These are phyloP conservation scores for Aratinga solstitialis DNA, from an alignment of 2,797 vertebrate genomes.

Conservation along the genomic window DNA sequence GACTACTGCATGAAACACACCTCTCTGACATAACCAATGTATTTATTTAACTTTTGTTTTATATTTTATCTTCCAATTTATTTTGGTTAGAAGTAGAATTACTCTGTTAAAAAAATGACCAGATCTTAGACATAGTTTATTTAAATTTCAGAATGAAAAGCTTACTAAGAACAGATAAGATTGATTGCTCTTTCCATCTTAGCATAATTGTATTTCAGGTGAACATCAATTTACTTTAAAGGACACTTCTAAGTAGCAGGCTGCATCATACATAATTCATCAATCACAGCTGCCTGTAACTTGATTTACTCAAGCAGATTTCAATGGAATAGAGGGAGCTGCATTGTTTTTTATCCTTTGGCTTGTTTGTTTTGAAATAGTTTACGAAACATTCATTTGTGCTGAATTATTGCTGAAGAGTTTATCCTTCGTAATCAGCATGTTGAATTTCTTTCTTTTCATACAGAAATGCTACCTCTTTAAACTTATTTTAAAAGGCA, in stretches of 20 bases:
- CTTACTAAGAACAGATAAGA: constrained; percentile 81
- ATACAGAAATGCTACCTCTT: neutral
- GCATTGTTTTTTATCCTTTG: constrained; percentile 65
- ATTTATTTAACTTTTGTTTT: constrained; percentile 69
- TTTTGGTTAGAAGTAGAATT: constrained; percentile 71
- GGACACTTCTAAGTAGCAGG: constrained; percentile 84
- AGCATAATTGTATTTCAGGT: constrained; percentile 87
- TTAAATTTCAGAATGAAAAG: constrained; percentile 84
- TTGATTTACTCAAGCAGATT: constrained; percentile 75
- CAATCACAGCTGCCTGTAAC: constrained; percentile 76
- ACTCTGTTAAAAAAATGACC: constrained; percentile 75
- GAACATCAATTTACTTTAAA: constrained; percentile 87
- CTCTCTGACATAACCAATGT: constrained; percentile 25
- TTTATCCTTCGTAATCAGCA: constrained; percentile 37
- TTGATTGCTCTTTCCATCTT: constrained; percentile 82
- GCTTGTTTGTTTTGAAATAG: constrained; percentile 65
- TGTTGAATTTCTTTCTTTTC: constrained; percentile 16
- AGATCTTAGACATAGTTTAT: constrained; percentile 77
- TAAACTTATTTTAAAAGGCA: constrained; percentile 25
- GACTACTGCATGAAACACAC: neutral
- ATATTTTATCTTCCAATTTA: constrained; percentile 67
- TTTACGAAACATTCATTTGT: constrained; percentile 60
- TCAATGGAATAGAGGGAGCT: constrained; percentile 65
- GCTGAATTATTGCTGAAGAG: constrained; percentile 46
- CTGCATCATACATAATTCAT: constrained; percentile 85